Base-by-base conservation (phyloP, 2,797 vertebrate species). In the Morus bassanus region DNA sequence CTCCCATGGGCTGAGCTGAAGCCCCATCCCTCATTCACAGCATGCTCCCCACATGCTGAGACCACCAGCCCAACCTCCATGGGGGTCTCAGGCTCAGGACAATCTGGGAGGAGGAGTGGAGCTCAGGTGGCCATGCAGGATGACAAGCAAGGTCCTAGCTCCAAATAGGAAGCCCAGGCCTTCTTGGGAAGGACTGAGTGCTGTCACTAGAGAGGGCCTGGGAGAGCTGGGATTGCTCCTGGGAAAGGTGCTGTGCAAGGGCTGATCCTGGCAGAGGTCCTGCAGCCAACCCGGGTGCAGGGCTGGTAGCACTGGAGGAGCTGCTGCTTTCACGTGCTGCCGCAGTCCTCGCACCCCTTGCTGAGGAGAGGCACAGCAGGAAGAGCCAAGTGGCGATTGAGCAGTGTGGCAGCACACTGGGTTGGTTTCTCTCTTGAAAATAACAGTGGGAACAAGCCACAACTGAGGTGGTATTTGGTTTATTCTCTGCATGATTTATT, bases 371-470 rank as follows among this genome's bases (percentile, higher is more conserved):
- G 56, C 23, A 10, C 50, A 0, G 0, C n/a, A 35, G 50, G 24
- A 48, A n/a, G 28, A 53, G 13, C 16, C 1, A 0, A 21, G 46
- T 0, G 11, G 64, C 43, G n/a, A n/a, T 11, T 1, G 2, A 76
- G 50, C 7, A 5, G 9, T 25, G 41, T 18, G 25, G 33, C 60
- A 92, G 35, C 39, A 59, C 2, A 0, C 3, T 2, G 45, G 37
- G 28, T 10, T 28, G 11, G 39, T 30, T 88, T 57, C 28, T 53
- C 25, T 46, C 59, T 69, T 72, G 59, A 39, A 86, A 91, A 57
- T 8, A 65, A 81, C 78, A 72, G 64, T 10, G 6, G 30, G 18
- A 93, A 31, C n/a, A 64, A 77, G 57, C 10, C 80, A 56, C 45
- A 69, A 7, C 12, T 28, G 61, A 86, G 53, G 35, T 64, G 54